Conservation (phyloP, 2,113 vertebrate genomes). For the Butorides virescens region DNA sequence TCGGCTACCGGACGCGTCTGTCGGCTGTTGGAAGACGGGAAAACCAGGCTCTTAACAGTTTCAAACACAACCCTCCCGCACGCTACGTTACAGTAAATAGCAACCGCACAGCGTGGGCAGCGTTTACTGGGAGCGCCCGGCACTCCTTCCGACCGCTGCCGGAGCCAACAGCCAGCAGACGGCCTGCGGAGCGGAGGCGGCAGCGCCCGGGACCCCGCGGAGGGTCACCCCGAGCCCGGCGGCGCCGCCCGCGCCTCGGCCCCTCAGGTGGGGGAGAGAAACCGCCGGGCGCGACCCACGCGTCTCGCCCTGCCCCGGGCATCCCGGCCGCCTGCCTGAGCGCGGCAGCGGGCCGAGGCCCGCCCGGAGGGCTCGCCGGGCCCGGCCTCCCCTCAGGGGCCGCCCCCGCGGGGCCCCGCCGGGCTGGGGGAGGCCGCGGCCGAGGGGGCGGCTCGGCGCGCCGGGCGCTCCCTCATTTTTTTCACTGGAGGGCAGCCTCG, state of each 20-base stretch:
- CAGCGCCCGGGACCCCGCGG: neutral
- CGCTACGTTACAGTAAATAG: accelerated
- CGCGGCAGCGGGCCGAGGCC: neutral
- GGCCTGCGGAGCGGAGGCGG: neutral
- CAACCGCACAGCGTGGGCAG: accelerated
- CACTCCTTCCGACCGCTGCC: neutral
- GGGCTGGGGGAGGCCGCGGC: neutral
- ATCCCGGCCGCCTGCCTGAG: neutral
- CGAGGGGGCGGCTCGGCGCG: neutral
- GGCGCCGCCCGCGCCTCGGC: neutral
- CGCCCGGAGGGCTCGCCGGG: neutral
- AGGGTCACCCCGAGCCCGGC: neutral
- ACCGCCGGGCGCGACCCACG: neutral
- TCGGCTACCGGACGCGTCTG: accelerated
- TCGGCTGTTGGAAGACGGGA: accelerated
- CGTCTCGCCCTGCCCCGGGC: neutral
- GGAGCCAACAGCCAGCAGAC: neutral
- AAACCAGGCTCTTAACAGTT: accelerated
- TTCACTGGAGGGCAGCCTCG: neutral
- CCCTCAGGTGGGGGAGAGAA: neutral
- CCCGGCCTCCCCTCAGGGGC: neutral
- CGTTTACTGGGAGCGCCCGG: neutral
- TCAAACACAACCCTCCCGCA: neutral
- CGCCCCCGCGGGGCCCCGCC: neutral
- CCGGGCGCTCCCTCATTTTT: neutral